Conservation (phyloP, 2,888 invertebrate species). For the Harpalus rubripes region DNA sequence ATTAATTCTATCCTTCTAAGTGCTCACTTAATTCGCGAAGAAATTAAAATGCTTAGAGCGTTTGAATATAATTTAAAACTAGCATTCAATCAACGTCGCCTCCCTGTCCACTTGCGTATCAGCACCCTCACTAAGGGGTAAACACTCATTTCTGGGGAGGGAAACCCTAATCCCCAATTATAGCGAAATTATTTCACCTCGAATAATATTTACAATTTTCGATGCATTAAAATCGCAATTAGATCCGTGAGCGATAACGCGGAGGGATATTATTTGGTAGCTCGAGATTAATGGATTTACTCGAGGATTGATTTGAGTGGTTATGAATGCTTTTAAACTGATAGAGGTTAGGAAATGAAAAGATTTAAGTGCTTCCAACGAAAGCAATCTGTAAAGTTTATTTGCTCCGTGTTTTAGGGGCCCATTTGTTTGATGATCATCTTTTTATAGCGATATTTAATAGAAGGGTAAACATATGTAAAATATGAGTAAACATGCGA, state of each 20-base stretch:
- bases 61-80: constrained; percentile 50
- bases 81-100: constrained; percentile 51
- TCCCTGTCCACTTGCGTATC: constrained; percentile 27
- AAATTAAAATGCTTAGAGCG: constrained; percentile 46
- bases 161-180: constrained; percentile 62
- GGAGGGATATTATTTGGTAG: not conserved
- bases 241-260: constrained; percentile 24
- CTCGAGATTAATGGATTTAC: constrained; percentile 4
- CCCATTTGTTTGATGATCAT: not conserved
- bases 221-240: constrained; percentile 56
- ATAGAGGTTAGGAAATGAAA: constrained; percentile 22
- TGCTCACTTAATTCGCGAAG: constrained; percentile 42
- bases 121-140: constrained; percentile 50
- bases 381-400: not conserved
- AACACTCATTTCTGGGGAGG: constrained; percentile 56
- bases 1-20: constrained; percentile 15
- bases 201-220: constrained; percentile 61
- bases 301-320: constrained; percentile 20
- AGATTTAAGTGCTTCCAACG: constrained; percentile 17
- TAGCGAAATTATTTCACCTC: constrained; percentile 64
- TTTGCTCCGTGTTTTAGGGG: not conserved
- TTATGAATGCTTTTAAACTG: constrained; percentile 18
- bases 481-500: too few relatives aligned
- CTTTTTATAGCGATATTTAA: not conserved
- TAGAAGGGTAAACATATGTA: not conserved